Evolutionary conservation across 2,888 invertebrate species (phyloP), one percentile per base, ranked within the genome.

Genomic region (Orthosia gracilis): DNA sequence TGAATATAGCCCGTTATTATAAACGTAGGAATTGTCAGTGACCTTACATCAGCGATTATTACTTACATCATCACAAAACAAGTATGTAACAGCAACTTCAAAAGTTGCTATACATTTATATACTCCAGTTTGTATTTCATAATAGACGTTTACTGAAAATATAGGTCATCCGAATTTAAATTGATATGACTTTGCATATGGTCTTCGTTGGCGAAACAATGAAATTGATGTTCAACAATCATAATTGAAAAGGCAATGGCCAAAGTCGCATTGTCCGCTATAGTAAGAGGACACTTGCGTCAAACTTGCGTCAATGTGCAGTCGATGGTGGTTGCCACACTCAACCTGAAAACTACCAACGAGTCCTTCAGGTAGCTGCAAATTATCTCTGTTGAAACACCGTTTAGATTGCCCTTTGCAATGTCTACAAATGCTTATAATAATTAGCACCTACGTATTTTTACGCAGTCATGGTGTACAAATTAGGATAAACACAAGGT

Each of bases 161-260:
- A 65, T 54, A 55, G 64, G 61, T 65, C 26, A 65, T 26, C 54
- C 31, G 26, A 58, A 67, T 70, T 57, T 54, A 31, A 64, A 65
- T 57, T 78, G 59, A 65, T 65, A 65, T 62, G 50, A 61, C 40
- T 71, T 66, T 72, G 66, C 70, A 72, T 69, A 68, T 23, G 31
- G 23, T 70, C 50, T 61, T 63, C 40, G 49, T 71, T 50, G 49
- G 68, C 72, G 69, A 76, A 88, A 93, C 91, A 93, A 92, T 92
- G 85, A 91, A 91, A 92, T 90, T 90, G 89, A 89, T 91, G 90
- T 88, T 79, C 78, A 87, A 85, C 87, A 82, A 89, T 80, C 78
- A 83, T 90, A 88, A 91, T 88, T 88, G 81, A 82, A 88, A 88
- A 86, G 85, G 83, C 81, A 82, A 79, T 88, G 82, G 85, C 78